Evolutionary conservation across 2,797 vertebrate genomes (phyloP), one percentile per base, ranked within the genome.

Genomic region (Ptychobarbus kaznakovi): DNA sequence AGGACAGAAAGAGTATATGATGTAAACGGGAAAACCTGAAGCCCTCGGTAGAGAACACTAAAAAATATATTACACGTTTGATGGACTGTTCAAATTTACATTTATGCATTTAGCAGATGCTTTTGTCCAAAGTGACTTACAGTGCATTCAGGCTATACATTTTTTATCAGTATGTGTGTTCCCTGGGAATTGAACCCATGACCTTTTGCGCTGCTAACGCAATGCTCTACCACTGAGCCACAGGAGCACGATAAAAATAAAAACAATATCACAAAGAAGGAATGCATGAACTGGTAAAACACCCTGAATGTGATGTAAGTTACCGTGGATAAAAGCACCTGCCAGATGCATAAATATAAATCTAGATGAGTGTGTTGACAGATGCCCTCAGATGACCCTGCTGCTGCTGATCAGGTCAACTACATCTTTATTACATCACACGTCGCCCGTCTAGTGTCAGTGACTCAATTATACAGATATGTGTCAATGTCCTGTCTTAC

Each of bases 21-120:
- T 90, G 92, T 91, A 90, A 83, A 90, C 81, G 82, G 81, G 28
- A 79, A 38, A 53, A 80, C 18, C 42, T 72, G 68, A 69, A 42
- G 58, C 46, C 16, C 46, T 69, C 42, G 25, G 38, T 3, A 11
- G 42, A 4, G 4, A 28, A 46, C 42, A 6, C 38, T 8, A 40
- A 8, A 8, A 18, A 18, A 49, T 49, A 13, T 3, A 49, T 49
- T 49, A 49, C 46, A 49, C 46, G 16, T 53, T 18, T 18, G 16
- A 7, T 53, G 28, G 28, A 28, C 28, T 28, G 28, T 28, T 28
- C 28, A 28, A 28, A 28, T 28, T 28, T 28, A 28, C 28, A 28
- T 28, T 28, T 28, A 28, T 28, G 28, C 28, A 28, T 28, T 28
- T 28, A 28, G 28, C 28, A 28, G 28, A 28, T 2, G 28, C 28